These are phyloP conservation scores for Resseliella maxima DNA, from an alignment of 2,888 invertebrate species.

Conservation along the genomic window DNA sequence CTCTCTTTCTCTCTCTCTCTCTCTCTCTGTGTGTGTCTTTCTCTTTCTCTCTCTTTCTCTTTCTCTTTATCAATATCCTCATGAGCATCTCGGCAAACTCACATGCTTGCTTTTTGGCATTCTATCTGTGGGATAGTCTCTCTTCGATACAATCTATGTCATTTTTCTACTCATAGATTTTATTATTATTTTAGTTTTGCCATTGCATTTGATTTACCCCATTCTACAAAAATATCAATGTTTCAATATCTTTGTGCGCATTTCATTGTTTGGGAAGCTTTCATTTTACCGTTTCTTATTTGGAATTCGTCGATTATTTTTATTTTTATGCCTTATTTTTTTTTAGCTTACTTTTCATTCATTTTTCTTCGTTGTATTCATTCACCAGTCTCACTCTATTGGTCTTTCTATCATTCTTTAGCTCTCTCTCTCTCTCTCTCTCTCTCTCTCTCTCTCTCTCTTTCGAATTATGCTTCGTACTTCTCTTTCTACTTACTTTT, in stretches of 20 bases:
- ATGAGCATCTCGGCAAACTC: neutral
- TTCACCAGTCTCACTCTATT: too few relatives aligned
- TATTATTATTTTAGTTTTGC: neutral
- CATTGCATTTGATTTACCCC: neutral
- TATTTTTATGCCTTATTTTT: neutral
- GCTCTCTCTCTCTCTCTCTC: too few relatives aligned
- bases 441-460: too few relatives aligned
- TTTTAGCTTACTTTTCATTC: too few relatives aligned
- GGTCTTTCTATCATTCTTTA: too few relatives aligned
- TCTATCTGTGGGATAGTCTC: neutral
- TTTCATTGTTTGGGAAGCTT: neutral
- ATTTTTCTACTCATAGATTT: constrained; percentile 3
- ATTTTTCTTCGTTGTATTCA: too few relatives aligned
- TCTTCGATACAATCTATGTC: constrained; percentile 19
- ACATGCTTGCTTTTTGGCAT: constrained; percentile 18
- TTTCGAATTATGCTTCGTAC: too few relatives aligned
- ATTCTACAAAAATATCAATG: neutral
- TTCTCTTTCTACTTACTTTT: too few relatives aligned
- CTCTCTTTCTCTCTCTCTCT: neutral
- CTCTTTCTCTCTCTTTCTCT: neutral
- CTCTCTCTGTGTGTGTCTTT: neutral
- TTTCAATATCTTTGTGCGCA: neutral
- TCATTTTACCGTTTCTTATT: neutral
- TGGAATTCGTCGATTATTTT: neutral
- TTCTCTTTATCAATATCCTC: neutral